phyloP scores from a whole-genome alignment of 2,888 invertebrate genomes.

The Brachyptera risi region DNA sequence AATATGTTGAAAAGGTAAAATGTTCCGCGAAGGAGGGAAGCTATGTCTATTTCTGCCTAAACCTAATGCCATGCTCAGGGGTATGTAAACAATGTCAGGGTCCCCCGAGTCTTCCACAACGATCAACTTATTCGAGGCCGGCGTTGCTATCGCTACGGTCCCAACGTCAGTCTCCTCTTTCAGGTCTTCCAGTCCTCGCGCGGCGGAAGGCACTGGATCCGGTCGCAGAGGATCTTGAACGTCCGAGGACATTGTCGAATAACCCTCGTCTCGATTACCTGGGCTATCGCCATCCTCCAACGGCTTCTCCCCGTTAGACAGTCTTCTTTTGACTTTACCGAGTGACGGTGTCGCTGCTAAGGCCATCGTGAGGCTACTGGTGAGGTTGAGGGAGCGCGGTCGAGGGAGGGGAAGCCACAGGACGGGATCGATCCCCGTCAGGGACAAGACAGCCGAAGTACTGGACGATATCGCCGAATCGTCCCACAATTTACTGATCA shows the following conservation, averaged over 20 bases:
- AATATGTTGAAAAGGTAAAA: constrained; percentile 67
- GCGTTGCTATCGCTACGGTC: constrained; percentile 48
- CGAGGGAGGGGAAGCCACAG: constrained; percentile 62
- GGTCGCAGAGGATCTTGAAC: constrained; percentile 54
- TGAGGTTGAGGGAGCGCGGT: constrained; percentile 66
- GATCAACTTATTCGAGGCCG: constrained; percentile 40
- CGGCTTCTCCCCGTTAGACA: constrained; percentile 1
- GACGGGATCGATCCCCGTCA: constrained; percentile 37
- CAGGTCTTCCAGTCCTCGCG: constrained; percentile 61
- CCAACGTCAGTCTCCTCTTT: constrained; percentile 72
- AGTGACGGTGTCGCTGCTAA: constrained; percentile 32
- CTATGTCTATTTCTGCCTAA: constrained; percentile 60
- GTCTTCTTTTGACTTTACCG: not conserved
- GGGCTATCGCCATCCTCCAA: constrained; percentile 66
- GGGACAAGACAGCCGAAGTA: not conserved
- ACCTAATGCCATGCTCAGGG: constrained; percentile 59
- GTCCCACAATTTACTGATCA: constrained; percentile 60
- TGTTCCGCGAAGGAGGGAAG: constrained; percentile 65
- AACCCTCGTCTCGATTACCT: constrained; percentile 74
- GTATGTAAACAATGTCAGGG: constrained; percentile 64
- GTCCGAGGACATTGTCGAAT: constrained; percentile 80
- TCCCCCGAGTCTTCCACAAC: constrained; percentile 57
- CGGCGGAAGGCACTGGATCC: constrained; percentile 37
- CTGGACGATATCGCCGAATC: constrained; percentile 46
- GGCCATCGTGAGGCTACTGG: constrained; percentile 54